phyloP scores from a whole-genome alignment of 2,113 vertebrate genomes.

The Alethe diademata region DNA sequence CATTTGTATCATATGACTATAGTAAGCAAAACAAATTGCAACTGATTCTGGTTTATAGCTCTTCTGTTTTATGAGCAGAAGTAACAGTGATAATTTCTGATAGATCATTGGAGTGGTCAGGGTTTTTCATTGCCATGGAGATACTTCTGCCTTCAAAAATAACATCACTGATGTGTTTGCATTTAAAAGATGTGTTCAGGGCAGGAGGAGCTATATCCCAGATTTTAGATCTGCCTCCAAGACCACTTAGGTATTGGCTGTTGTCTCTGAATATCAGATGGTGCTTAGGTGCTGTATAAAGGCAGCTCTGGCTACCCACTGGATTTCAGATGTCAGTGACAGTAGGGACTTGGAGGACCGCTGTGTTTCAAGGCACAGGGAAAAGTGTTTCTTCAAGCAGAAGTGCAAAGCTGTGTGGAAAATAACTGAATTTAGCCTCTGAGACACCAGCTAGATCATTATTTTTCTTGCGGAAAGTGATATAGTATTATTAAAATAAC shows the following conservation, averaged over 20 bases:
- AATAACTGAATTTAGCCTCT: not conserved
- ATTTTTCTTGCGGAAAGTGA: not conserved
- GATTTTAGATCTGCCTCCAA: not conserved
- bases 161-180: not conserved
- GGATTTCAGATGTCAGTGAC: not conserved
- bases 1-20: not conserved
- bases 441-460: not conserved
- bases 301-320: not conserved
- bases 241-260: not conserved
- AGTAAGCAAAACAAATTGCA: not conserved
- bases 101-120: not conserved
- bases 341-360: fast-evolving
- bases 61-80: not conserved
- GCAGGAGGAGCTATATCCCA: not conserved
- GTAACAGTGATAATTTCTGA: not conserved
- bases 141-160: not conserved
- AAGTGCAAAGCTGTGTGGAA: not conserved
- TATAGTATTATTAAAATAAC: not conserved
- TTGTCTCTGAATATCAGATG: not conserved
- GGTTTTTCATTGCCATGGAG: not conserved
- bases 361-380: not conserved
- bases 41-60: not conserved
- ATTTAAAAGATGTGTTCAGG: not conserved
- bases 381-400: not conserved
- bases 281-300: fast-evolving